A percentile compares a stretch with the other conserved stretches of the same genome.
phyloP scores from a whole-genome alignment of 2,888 invertebrate species.

The Eugnorisma glareosa region DNA sequence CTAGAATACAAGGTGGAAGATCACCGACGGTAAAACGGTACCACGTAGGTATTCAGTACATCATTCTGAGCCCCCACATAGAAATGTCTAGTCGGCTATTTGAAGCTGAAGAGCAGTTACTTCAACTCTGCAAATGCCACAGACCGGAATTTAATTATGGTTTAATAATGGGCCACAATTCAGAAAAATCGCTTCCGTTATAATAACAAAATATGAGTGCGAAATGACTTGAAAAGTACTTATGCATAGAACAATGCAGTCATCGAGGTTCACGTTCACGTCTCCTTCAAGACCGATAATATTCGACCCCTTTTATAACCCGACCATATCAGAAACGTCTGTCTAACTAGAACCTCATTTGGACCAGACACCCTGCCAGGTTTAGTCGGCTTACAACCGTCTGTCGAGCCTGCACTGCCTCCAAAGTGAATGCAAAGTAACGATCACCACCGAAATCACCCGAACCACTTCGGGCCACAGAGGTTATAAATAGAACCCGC shows the following conservation, averaged over 20 bases:
- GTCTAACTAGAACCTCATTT: constrained; percentile 10
- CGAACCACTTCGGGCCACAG: constrained; percentile 73
- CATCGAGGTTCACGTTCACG: constrained; percentile 64
- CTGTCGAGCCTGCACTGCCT: constrained; percentile 70
- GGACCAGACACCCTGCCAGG: constrained; percentile 51
- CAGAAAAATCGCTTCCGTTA: neutral
- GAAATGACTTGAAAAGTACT: constrained; percentile 20
- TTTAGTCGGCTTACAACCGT: constrained; percentile 64
- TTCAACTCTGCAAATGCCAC: neutral
- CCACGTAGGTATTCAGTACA: too few species aligned
- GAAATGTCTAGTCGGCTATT: too few species aligned
- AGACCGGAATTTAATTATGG: neutral
- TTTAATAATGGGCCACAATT: neutral
- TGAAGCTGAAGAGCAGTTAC: neutral
- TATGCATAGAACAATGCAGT: constrained; percentile 53
- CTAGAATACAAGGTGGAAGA: too few species aligned
- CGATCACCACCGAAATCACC: constrained; percentile 77
- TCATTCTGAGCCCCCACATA: too few species aligned
- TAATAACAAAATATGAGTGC: constrained; percentile 22
- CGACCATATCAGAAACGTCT: constrained; percentile 35
- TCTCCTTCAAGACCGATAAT: constrained; percentile 67
- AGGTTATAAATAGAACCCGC: constrained; percentile 78
- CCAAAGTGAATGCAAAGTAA: constrained; percentile 81
- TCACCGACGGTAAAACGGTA: too few species aligned
- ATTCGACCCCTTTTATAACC: constrained; percentile 60